Evolutionary conservation across 2,888 invertebrate genomes (phyloP).

Genomic region (Formica aserva): DNA sequence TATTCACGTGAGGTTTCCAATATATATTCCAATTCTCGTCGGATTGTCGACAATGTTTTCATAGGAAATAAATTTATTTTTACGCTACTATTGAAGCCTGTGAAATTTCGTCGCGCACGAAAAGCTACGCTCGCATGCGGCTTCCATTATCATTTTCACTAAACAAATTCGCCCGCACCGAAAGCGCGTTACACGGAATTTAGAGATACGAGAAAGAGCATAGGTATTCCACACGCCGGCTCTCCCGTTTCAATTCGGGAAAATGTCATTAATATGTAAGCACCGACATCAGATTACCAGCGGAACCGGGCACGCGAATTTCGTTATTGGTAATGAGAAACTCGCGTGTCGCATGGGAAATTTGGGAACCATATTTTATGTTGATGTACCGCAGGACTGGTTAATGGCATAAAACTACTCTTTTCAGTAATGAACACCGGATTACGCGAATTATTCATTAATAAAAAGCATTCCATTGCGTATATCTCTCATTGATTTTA

Average conservation of each 20-base stretch:
- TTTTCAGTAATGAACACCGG: conserved; percentile 38
- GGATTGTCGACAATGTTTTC: conserved; percentile 8
- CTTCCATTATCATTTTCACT: conserved; percentile 46
- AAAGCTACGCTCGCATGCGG: conserved; percentile 14
- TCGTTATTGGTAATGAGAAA: conserved; percentile 60
- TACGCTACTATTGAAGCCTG: background rate
- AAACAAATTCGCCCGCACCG: conserved; percentile 39
- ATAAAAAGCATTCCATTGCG: background rate
- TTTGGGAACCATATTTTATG: conserved; percentile 45
- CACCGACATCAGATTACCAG: conserved; percentile 57
- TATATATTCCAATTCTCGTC: background rate
- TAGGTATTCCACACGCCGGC: conserved; percentile 16
- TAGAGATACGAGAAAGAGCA: conserved; percentile 49
- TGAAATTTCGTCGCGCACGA: conserved; percentile 3
- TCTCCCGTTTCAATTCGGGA: conserved; percentile 47
- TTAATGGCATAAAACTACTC: conserved; percentile 42
- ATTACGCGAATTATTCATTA: conserved; percentile 19
- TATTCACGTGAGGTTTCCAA: background rate
- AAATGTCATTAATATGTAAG: conserved; percentile 66
- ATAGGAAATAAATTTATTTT: conserved; percentile 20
- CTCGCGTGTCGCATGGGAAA: conserved; percentile 54
- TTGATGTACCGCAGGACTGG: conserved; percentile 43
- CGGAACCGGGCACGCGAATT: conserved; percentile 53
- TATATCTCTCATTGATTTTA: background rate
- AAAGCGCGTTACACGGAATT: conserved; percentile 42